Percentiles rank a stretch among this genome's conserved stretches.
phyloP scores from a whole-genome alignment of 2,113 vertebrate species.

The Charina bottae region DNA sequence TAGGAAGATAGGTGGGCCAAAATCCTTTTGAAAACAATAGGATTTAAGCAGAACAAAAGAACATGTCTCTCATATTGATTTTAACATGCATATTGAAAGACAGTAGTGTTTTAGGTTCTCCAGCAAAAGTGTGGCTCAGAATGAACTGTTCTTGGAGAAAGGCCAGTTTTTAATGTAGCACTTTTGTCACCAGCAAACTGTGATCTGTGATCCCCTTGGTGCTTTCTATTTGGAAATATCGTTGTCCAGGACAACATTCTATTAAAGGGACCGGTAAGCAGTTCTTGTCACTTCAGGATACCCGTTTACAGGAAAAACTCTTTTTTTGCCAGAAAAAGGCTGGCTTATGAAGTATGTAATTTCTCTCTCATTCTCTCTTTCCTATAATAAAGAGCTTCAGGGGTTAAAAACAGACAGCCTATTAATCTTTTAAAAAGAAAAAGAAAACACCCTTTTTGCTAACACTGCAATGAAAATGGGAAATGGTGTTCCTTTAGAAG shows the following conservation, averaged over 20 bases:
- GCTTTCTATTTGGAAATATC: conserved; percentile 55
- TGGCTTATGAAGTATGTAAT: conserved; percentile 41
- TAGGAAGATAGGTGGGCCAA: background rate
- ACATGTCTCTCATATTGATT: background rate
- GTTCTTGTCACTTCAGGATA: conserved; percentile 52
- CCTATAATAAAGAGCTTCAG: background rate
- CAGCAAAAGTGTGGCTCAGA: conserved; percentile 38
- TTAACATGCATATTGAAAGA: conserved; percentile 20
- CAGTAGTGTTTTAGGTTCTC: conserved; percentile 43
- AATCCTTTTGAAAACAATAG: background rate
- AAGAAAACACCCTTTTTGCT: conserved; percentile 9
- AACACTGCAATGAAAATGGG: background rate
- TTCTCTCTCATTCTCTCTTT: background rate
- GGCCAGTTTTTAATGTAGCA: conserved; percentile 26
- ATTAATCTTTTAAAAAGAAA: conserved; percentile 32
- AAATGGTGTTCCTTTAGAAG: background rate
- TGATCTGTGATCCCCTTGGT: conserved; percentile 45
- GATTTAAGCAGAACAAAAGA: background rate
- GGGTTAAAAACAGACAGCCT: conserved; percentile 28
- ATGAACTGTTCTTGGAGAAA: background rate
- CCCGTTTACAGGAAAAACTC: conserved; percentile 53
- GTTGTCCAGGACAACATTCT: conserved; percentile 51
- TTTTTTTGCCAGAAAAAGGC: conserved; percentile 27
- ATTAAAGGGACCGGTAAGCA: conserved; percentile 39
- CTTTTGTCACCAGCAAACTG: conserved; percentile 44